Evolutionary conservation across 2,888 invertebrate species (phyloP).

Genomic region (Cheiracanthium punctorium): DNA sequence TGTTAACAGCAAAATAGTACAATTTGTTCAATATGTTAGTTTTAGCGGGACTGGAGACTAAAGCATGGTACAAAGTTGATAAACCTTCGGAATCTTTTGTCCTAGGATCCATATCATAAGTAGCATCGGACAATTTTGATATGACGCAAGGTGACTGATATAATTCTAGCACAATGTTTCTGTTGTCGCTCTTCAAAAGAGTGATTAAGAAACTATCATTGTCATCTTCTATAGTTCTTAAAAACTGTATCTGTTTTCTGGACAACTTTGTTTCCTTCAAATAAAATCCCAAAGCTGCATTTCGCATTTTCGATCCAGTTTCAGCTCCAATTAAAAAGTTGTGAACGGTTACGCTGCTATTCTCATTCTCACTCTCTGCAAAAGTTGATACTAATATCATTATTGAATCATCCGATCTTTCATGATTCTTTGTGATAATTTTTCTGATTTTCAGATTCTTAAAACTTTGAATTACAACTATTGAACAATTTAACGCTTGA

Average conservation of each 20-base stretch:
- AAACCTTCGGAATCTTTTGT: background rate
- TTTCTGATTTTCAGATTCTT: background rate
- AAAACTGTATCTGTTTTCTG: background rate
- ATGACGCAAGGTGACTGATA: background rate
- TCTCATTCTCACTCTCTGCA: background rate
- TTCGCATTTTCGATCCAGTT: background rate
- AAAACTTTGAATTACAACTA: background rate
- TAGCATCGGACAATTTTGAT: background rate
- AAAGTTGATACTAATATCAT: background rate
- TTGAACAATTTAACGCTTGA: background rate
- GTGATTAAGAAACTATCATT: background rate
- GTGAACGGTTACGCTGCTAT: background rate
- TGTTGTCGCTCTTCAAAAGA: background rate
- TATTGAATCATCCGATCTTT: too few species aligned
- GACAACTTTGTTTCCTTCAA: background rate
- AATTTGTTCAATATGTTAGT: background rate
- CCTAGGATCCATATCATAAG: conserved; percentile 1
- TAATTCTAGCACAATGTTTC: background rate
- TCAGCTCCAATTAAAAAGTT: background rate
- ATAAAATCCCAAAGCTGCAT: background rate
- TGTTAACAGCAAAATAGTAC: background rate
- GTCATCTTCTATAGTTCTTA: background rate
- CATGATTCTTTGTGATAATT: too few species aligned
- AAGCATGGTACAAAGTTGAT: background rate
- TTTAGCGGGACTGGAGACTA: background rate